These are phyloP conservation scores for Rhea americana DNA, from an alignment of 2,113 vertebrate genomes.

Conservation along the genomic window DNA sequence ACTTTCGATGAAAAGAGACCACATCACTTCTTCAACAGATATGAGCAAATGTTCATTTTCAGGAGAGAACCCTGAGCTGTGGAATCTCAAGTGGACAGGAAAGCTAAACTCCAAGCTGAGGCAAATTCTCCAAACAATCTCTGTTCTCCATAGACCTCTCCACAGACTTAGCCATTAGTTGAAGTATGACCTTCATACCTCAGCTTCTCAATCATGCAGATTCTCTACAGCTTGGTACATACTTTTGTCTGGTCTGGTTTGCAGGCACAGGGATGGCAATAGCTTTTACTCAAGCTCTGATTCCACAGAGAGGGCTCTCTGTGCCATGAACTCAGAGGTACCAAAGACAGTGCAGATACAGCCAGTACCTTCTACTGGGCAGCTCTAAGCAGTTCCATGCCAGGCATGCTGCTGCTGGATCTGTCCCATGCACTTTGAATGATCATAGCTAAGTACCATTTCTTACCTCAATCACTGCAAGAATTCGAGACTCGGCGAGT, in stretches of 20 bases:
- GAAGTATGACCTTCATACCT: neutral
- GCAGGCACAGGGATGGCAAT: neutral
- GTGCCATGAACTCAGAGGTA: neutral
- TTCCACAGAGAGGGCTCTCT: neutral
- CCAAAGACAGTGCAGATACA: neutral
- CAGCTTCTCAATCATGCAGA: fast-evolving
- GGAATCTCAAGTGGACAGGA: neutral
- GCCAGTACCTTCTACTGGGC: neutral
- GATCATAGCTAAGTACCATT: neutral
- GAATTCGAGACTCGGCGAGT: slow-evolving; percentile 79
- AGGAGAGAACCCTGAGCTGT: neutral
- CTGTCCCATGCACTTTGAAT: neutral
- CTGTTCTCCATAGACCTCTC: neutral
- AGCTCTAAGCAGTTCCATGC: neutral
- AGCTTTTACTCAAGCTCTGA: too few species aligned
- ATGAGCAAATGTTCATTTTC: neutral
- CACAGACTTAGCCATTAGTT: neutral
- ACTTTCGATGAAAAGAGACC: neutral
- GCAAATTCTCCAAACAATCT: neutral
- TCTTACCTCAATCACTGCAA: slow-evolving; percentile 85
- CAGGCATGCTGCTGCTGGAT: neutral
- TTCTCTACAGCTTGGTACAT: fast-evolving
- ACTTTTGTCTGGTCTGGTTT: neutral
- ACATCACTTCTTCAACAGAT: neutral
- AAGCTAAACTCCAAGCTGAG: neutral